phyloP scores from a whole-genome alignment of 1,140 invertebrate species.

The Papilio glaucus region DNA sequence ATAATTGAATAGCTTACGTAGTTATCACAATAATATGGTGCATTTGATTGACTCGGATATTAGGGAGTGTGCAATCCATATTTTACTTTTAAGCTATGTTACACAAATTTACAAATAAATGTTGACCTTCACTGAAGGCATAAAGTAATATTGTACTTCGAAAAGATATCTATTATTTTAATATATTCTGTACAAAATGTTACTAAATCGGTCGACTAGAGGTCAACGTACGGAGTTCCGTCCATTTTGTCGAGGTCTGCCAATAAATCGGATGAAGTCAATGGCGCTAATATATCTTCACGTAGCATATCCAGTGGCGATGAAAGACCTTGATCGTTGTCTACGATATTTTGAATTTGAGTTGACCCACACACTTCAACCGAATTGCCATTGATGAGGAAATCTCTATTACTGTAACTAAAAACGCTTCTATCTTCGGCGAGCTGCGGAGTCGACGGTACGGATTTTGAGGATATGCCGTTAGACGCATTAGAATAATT shows the following conservation, averaged over 20 bases:
- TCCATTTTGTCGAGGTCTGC: slow-evolving; percentile 78
- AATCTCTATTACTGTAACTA: slow-evolving; percentile 85
- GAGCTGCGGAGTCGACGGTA: slow-evolving; percentile 85
- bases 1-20: slow-evolving; percentile 42
- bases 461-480: slow-evolving; percentile 84
- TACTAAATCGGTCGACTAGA: slow-evolving; percentile 63
- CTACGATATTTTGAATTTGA: slow-evolving; percentile 60
- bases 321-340: slow-evolving; percentile 61
- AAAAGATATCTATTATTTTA: slow-evolving; percentile 65
- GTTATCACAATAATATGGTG: slow-evolving; percentile 73
- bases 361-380: slow-evolving; percentile 66
- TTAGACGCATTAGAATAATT: slow-evolving; percentile 63
- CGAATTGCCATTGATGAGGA: slow-evolving; percentile 85
- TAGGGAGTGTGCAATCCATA: slow-evolving; percentile 71
- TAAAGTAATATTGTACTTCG: slow-evolving; percentile 70
- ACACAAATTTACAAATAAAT: slow-evolving; percentile 52
- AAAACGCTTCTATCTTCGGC: slow-evolving; percentile 82
- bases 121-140: slow-evolving; percentile 79
- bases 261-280: slow-evolving; percentile 65
- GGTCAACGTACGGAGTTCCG: slow-evolving; percentile 71
- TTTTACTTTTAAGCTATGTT: slow-evolving; percentile 52
- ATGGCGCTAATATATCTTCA: slow-evolving; percentile 68
- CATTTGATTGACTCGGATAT: slow-evolving; percentile 72
- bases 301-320: slow-evolving; percentile 73
- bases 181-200: slow-evolving; percentile 69